These are phyloP conservation scores for Gallinago jamesoni DNA, from an alignment of 2,113 vertebrate species.

Conservation along the genomic window DNA sequence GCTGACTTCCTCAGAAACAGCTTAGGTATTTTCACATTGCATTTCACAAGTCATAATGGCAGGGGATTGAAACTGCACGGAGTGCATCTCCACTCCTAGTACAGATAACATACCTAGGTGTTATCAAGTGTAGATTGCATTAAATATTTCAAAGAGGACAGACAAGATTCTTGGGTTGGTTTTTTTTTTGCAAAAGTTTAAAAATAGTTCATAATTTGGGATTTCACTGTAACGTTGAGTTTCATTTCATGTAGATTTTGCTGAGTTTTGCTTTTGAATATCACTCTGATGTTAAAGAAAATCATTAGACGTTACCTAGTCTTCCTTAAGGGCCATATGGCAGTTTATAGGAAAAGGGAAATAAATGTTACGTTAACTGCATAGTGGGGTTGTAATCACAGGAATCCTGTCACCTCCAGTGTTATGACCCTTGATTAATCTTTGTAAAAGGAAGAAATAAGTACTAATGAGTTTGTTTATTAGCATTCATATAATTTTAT, in stretches of 20 bases:
- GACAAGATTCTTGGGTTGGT: not conserved
- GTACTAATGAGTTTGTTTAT: constrained; percentile 35
- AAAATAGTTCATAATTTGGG: not conserved
- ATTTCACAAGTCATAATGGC: not conserved
- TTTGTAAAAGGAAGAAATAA: constrained; percentile 4
- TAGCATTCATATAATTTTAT: constrained; percentile 9
- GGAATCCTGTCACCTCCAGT: not conserved
- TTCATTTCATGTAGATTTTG: not conserved
- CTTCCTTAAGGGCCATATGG: not conserved
- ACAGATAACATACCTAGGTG: not conserved
- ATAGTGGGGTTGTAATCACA: not conserved
- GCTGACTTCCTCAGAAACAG: not conserved
- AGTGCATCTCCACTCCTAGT: not conserved
- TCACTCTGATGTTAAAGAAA: not conserved
- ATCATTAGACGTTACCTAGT: not conserved
- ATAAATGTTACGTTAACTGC: not conserved
- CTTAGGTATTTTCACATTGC: not conserved
- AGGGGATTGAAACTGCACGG: not conserved
- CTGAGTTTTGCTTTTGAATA: not conserved
- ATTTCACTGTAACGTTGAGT: not conserved
- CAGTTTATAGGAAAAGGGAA: not conserved
- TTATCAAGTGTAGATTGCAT: not conserved
- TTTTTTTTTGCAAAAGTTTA: not conserved
- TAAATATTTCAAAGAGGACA: not conserved
- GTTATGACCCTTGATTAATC: constrained; percentile 19